phyloP scores from a whole-genome alignment of 2,888 invertebrate genomes.

The Digitonthophagus gazella region DNA sequence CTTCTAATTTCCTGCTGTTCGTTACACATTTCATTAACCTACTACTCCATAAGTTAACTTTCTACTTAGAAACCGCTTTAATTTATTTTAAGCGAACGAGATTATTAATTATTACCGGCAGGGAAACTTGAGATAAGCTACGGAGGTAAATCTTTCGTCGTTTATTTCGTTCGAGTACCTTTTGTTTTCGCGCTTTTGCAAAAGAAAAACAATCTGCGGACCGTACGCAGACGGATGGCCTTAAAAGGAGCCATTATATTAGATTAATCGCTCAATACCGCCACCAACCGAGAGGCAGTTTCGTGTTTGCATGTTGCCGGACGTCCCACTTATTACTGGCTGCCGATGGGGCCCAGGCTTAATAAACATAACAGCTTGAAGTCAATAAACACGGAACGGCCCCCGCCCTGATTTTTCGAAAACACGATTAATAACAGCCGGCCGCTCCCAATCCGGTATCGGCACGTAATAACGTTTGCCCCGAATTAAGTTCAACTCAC shows the following conservation, averaged over 20 bases:
- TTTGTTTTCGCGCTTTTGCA: not conserved
- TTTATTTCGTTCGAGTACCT: no score
- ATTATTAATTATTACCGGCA: not conserved
- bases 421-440: not conserved
- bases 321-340: not conserved
- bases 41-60: not conserved
- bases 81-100: not conserved
- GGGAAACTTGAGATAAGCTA: not conserved
- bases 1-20: not conserved
- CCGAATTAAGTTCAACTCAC: not conserved
- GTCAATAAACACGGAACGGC: conserved; percentile 8
- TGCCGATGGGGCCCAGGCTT: not conserved
- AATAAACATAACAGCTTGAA: conserved; percentile 17
- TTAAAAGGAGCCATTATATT: not conserved
- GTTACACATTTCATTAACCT: not conserved
- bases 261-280: not conserved
- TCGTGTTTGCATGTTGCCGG: not conserved
- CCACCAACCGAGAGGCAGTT: not conserved
- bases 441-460: not conserved
- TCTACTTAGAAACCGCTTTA: not conserved
- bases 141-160: not conserved
- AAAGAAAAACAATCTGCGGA: not conserved
- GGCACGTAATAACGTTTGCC: not conserved
- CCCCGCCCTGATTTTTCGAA: conserved; percentile 1
- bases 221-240: not conserved